Conservation (phyloP, 2,888 invertebrate species). For the Melinaea menophilus region DNA sequence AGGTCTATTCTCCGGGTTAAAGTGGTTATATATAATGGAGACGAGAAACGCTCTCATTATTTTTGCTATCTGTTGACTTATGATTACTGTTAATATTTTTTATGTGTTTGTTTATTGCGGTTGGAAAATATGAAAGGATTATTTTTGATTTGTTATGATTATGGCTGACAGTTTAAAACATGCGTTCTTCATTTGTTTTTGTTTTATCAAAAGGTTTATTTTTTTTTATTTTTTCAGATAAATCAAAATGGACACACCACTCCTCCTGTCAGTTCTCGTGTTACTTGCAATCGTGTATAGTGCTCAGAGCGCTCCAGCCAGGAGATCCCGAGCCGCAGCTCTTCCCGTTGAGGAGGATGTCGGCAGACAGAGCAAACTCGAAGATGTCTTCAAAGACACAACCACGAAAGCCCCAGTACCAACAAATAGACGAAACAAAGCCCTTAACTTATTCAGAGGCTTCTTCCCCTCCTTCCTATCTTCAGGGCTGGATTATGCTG, state of each 20-base stretch:
- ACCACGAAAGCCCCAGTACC: slow-evolving; percentile 50
- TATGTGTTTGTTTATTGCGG: not conserved
- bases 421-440: slow-evolving; percentile 68
- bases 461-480: slow-evolving; percentile 71
- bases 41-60: slow-evolving; percentile 17
- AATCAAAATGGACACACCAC: slow-evolving; percentile 51
- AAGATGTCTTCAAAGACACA: slow-evolving; percentile 60
- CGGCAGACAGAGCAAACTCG: slow-evolving; percentile 57
- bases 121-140: not conserved
- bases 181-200: slow-evolving; percentile 1
- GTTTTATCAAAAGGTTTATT: not conserved
- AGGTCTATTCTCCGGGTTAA: slow-evolving; percentile 10
- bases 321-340: slow-evolving; percentile 57
- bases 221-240: slow-evolving; percentile 48
- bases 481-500: slow-evolving; percentile 66
- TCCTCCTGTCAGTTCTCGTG: slow-evolving; percentile 48
- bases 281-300: slow-evolving; percentile 48
- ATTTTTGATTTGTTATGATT: not conserved
- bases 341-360: slow-evolving; percentile 40
- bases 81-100: slow-evolving; percentile 8
- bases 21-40: slow-evolving; percentile 20
- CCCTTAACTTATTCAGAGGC: slow-evolving; percentile 68
- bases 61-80: slow-evolving; percentile 6
- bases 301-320: slow-evolving; percentile 54
- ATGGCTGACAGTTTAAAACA: not conserved